phyloP scores from a whole-genome alignment of 2,888 invertebrate genomes.

The Chirona hameri region DNA sequence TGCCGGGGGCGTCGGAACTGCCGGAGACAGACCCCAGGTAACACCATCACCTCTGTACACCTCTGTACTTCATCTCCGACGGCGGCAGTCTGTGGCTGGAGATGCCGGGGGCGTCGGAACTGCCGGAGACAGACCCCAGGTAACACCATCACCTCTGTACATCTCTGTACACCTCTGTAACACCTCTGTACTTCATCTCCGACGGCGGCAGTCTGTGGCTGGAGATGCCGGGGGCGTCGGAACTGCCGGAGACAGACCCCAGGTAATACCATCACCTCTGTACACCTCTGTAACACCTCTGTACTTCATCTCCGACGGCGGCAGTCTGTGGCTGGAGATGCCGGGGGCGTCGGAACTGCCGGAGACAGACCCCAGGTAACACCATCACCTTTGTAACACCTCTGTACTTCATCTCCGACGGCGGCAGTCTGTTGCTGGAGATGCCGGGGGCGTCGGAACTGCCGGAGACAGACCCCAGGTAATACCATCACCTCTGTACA shows the following conservation, averaged over 20 bases:
- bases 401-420: conserved; percentile 87
- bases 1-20: neutral
- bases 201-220: conserved; percentile 92
- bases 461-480: neutral
- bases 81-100: conserved; percentile 83
- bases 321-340: conserved; percentile 70
- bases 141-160: too few species aligned
- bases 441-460: neutral
- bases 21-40: neutral
- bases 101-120: neutral
- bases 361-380: neutral
- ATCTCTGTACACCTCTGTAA: too few species aligned
- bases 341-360: neutral
- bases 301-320: conserved; percentile 89
- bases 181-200: conserved; percentile 82
- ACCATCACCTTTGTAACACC: too few species aligned
- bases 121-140: neutral
- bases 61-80: conserved; percentile 85
- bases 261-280: too few species aligned
- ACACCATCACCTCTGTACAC: too few species aligned
- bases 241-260: neutral
- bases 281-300: too few species aligned
- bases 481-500: too few species aligned
- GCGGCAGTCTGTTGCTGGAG: conserved; percentile 79
- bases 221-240: neutral